Evolutionary conservation across 2,113 vertebrate species (phyloP).

Genomic region (Cephalophus harveyi): DNA sequence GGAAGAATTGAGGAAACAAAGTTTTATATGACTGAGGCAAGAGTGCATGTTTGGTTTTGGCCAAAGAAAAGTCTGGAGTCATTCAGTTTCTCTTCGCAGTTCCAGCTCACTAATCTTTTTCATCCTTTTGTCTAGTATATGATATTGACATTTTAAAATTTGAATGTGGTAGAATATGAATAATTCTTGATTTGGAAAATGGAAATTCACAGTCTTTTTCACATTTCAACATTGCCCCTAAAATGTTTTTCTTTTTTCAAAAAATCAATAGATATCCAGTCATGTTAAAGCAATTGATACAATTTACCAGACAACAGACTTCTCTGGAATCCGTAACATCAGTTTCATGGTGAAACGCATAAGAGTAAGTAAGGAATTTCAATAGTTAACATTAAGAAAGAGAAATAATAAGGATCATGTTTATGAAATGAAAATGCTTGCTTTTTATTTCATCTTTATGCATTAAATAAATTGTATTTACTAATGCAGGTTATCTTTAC

Average conservation of each 20-base stretch:
- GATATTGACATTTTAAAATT: constrained; percentile 1
- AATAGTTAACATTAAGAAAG: constrained; percentile 1
- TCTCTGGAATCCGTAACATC: constrained; percentile 95
- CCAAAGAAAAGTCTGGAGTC: neutral
- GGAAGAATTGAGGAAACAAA: neutral
- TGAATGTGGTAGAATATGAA: neutral
- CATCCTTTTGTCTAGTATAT: neutral
- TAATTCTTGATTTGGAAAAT: constrained; percentile 40
- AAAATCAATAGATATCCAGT: constrained; percentile 91
- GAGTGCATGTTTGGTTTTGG: neutral
- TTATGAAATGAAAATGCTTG: neutral
- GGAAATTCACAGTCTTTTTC: neutral
- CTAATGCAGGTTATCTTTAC: neutral
- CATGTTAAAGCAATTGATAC: constrained; percentile 97
- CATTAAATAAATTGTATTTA: neutral
- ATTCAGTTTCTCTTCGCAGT: neutral
- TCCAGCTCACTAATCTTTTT: neutral
- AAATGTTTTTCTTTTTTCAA: constrained; percentile 37
- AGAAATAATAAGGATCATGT: neutral
- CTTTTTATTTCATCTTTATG: constrained; percentile 14
- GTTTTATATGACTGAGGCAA: neutral
- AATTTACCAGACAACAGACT: constrained; percentile 96
- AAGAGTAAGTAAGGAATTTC: constrained; percentile 89
- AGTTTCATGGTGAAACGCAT: constrained; percentile 99
- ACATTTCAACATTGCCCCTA: constrained; percentile 11